Evolutionary conservation across 1,140 invertebrate genomes (phyloP).

Genomic region (Lordiphosa clarofinis): DNA sequence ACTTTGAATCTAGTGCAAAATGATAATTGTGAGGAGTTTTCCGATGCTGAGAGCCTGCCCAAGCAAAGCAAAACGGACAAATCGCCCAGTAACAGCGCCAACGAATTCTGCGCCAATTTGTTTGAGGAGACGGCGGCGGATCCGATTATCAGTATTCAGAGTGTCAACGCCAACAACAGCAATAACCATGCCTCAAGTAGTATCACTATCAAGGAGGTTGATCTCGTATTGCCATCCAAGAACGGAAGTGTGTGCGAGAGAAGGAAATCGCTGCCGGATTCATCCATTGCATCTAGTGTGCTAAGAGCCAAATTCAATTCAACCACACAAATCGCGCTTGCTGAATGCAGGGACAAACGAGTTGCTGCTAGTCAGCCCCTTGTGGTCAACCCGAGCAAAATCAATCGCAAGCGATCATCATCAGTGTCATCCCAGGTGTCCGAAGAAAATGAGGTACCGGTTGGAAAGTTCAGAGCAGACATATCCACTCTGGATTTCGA

Average conservation of each 20-base stretch:
- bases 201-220: constrained; percentile 51
- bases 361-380: constrained; percentile 14
- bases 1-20: constrained; percentile 22
- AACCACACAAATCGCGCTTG: constrained; percentile 12
- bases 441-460: constrained; percentile 49
- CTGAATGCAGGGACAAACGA: constrained; percentile 32
- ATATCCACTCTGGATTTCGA: constrained; percentile 63
- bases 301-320: constrained; percentile 29
- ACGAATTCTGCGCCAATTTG: constrained; percentile 60
- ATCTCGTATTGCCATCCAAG: constrained; percentile 43
- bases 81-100: constrained; percentile 58
- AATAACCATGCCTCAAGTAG: constrained; percentile 19
- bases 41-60: constrained; percentile 55
- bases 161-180: constrained; percentile 41
- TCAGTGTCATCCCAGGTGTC: constrained; percentile 66
- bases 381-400: constrained; percentile 14
- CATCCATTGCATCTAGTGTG: constrained; percentile 4
- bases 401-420: constrained; percentile 56
- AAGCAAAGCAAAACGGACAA: constrained; percentile 47
- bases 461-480: constrained; percentile 58
- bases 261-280: constrained; percentile 48
- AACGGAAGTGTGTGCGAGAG: constrained; percentile 33
- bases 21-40: constrained; percentile 54
- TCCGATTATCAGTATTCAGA: constrained; percentile 60
- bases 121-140: constrained; percentile 55